Evolutionary conservation across 2,797 vertebrate species (phyloP), one percentile per base, ranked within the genome.

Genomic region (Karalla daura): DNA sequence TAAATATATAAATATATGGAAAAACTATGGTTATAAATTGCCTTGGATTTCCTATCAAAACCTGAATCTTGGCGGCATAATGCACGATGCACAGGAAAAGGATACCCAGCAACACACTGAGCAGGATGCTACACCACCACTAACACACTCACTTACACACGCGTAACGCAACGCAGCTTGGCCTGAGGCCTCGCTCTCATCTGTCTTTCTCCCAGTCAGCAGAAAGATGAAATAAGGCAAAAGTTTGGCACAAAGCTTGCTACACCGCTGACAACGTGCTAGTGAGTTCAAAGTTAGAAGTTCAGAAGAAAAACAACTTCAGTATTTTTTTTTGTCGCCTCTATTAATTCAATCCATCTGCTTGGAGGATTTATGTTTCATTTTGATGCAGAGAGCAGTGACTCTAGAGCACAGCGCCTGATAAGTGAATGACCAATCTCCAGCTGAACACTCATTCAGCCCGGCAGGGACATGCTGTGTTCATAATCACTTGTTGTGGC

Each of bases 21-120:
- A 64, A 80, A 86, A 86, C 90, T 85, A 87, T 85, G 76, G 80
- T 65, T 64, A 74, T 81, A 80, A 87, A 81, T 63, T 72, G 58
- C 54, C 27, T 44, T 71, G 82, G 59, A 71, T 63, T 71, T 64
- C 39, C 46, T 44, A 80, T 85, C 83, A 86, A 76, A 84, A 79
- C 32, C 56, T 21, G 30, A 55, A 44, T 76, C 71, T 71, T 85
- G 82, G 82, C 82, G 81, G 58, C 36, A 66, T 83, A 89, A 81
- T 76, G 76, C 81, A 77, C 45, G 60, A 81, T 81, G 73, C 24
- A 46, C 63, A 88, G 66, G 74, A 78, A 84, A 78, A 78, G 55
- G 46, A 73, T 77, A 74, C 68, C 75, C 44, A 54, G 70, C 41
- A 70, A 85, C 75, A 72, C 50, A 74, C 80, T 88, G 84, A 86